Conservation (phyloP, 2,888 invertebrate genomes). For the Gastrophysa polygoni region DNA sequence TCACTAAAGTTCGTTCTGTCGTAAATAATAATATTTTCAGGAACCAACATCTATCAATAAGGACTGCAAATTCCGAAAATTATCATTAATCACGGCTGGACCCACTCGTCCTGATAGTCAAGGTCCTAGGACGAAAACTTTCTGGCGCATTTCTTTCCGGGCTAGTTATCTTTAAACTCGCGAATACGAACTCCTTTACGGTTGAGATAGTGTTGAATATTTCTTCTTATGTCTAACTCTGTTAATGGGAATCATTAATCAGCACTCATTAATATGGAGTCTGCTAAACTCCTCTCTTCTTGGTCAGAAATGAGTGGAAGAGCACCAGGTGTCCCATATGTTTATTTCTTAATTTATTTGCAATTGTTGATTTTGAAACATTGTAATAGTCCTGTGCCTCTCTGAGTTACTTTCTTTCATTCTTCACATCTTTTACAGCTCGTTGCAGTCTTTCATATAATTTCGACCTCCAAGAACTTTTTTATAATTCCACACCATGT, state of each 20-base stretch:
- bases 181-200: slow-evolving; percentile 18
- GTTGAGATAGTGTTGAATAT: slow-evolving; percentile 26
- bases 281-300: too few relatives aligned
- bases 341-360: too few relatives aligned
- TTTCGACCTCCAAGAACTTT: neutral
- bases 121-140: too few relatives aligned
- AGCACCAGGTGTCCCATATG: too few relatives aligned
- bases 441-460: neutral
- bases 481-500: neutral
- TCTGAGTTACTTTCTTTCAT: neutral
- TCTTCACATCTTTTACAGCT: neutral
- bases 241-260: slow-evolving; percentile 29
- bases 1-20: slow-evolving; percentile 28
- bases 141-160: slow-evolving; percentile 15
- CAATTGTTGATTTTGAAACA: too few relatives aligned
- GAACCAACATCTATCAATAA: slow-evolving; percentile 17
- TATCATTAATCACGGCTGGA: slow-evolving; percentile 13
- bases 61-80: slow-evolving; percentile 11
- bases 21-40: slow-evolving; percentile 23
- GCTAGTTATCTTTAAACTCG: slow-evolving; percentile 20
- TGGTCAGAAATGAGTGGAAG: too few relatives aligned
- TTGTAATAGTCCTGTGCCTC: neutral
- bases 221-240: slow-evolving; percentile 15
- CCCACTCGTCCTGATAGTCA: neutral
- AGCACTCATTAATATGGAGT: neutral